Base-by-base conservation (phyloP, 2,113 vertebrate genomes). In the Tragelaphus buxtoni region DNA sequence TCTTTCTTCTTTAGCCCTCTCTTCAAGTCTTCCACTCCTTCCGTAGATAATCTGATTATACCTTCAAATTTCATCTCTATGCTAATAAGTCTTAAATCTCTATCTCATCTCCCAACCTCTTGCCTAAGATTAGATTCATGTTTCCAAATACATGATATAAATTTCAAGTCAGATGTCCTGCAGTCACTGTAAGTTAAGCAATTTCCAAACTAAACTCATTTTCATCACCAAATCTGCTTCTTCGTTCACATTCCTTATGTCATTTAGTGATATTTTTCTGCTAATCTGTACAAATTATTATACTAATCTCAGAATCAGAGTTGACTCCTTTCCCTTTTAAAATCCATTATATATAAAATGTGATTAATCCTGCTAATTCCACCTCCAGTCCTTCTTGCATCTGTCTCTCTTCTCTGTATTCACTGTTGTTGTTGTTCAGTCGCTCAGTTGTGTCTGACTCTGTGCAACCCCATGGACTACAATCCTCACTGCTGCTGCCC, bases 211-310 rank as follows among this genome's bases (percentile, higher is more conserved):
- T 82, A 84, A 94, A 82, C 30, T 76, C n/a, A 51, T 72, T 81
- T 94, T 79, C 55, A 81, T 58, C n/a, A 79, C 53, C 86, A 91
- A 94, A 94, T 84, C n/a, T 91, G 87, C 82, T 94, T 88, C 74
- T 81, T 42, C 69, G 77, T 58, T 65, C 58, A 91, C 12, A 88
- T 84, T 96, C 42, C 20, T 76, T 51, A 42, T 45, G 28, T 91
- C 83, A 77, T 8, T 58, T 69, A 95, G 42, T 58, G 87, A 89
- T 24, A 89, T 92, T 45, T 81, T 77, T 89, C 88, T 80, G 55
- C 45, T 61, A 12, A 69, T 72, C 32, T n/a, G 20, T 24, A 72
- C 22, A 39, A 72, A 69, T 69, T 47, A 18, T 89, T 39, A 81
- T 47, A 65, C 49, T 53, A 81, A 90, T 76, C 47, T 63, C 14